Evolutionary conservation across 2,113 vertebrate species (phyloP).

Genomic region (Tupaia chinensis): DNA sequence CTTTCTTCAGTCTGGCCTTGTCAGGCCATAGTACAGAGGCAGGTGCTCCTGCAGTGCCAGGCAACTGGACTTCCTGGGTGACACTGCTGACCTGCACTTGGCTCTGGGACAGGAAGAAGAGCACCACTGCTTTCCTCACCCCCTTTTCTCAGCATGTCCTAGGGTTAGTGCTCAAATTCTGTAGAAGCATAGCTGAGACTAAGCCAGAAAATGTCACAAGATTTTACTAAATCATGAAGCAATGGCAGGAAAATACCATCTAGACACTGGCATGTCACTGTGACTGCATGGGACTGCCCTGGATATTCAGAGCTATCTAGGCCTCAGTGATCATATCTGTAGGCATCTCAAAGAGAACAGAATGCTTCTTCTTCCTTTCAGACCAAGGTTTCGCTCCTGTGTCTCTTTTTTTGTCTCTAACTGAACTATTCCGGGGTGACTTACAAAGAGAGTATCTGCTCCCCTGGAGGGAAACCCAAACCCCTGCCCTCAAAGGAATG

Average conservation of each 20-base stretch:
- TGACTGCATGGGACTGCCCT: neutral
- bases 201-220: neutral
- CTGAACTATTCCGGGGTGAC: neutral
- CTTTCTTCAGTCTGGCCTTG: neutral
- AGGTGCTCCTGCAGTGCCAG: neutral
- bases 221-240: neutral
- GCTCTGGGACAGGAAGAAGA: neutral
- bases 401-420: constrained; percentile 4
- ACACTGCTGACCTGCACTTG: neutral
- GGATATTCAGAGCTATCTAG: neutral
- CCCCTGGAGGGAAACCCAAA: neutral
- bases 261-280: neutral
- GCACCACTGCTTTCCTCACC: neutral
- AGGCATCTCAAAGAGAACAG: neutral
- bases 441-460: neutral
- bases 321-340: neutral
- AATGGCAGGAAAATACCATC: neutral
- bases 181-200: neutral
- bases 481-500: neutral
- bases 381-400: neutral
- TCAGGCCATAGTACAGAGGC: neutral
- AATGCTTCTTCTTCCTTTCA: neutral
- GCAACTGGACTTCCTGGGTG: neutral
- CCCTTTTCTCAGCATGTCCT: neutral
- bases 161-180: neutral